Percentiles rank a stretch among this genome's conserved stretches.
Conservation (phyloP, 2,888 invertebrate species). For the Apotomis betuletana region DNA sequence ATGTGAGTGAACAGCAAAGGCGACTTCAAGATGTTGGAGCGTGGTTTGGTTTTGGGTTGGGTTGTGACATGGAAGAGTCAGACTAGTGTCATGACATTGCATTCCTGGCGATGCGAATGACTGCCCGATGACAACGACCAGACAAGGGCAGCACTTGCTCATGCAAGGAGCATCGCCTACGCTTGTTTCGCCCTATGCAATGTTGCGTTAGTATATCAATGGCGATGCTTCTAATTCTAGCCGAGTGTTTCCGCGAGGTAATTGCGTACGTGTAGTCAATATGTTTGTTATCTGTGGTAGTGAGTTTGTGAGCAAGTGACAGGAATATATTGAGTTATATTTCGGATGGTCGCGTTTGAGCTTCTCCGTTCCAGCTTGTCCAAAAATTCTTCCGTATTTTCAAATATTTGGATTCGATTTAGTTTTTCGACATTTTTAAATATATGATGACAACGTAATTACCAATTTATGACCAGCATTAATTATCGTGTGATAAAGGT, state of each 20-base stretch:
- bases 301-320: slow-evolving; percentile 5
- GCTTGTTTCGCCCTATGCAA: slow-evolving; percentile 33
- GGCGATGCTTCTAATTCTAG: slow-evolving; percentile 26
- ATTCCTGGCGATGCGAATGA: slow-evolving; percentile 80
- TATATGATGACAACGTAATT: too few species aligned
- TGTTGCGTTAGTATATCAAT: slow-evolving; percentile 29
- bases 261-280: slow-evolving; percentile 7
- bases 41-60: slow-evolving; percentile 48
- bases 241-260: slow-evolving; percentile 12
- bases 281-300: slow-evolving; percentile 6
- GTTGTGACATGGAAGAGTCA: slow-evolving; percentile 52
- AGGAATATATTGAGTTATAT: background rate
- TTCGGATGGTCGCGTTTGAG: too few species aligned
- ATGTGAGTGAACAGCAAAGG: slow-evolving; percentile 29
- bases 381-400: too few species aligned
- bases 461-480: too few species aligned
- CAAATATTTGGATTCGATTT: too few species aligned
- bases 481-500: too few species aligned
- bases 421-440: too few species aligned
- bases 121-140: slow-evolving; percentile 78
- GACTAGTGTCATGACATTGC: slow-evolving; percentile 75
- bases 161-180: slow-evolving; percentile 61
- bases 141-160: slow-evolving; percentile 78
- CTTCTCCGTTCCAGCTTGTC: too few species aligned
- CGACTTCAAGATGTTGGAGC: background rate